Evolutionary conservation across 2,888 invertebrate species (phyloP), one percentile per base, ranked within the genome.

Genomic region (Cerceris rybyensis): DNA sequence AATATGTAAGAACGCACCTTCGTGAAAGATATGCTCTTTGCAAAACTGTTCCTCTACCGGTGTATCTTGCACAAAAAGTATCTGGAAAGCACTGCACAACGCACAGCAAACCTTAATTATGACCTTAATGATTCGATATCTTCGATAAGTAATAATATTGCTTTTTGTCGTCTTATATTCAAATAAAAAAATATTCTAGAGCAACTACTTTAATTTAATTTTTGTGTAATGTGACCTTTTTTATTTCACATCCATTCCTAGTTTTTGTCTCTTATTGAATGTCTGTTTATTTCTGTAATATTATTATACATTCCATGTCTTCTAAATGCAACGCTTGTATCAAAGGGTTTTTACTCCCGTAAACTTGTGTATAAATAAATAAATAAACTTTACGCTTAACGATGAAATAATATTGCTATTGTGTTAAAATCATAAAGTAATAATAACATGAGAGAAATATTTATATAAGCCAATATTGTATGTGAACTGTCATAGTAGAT

Each of bases 51-150:
- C 28, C 55, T 66, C 28, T 7, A 17, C 49, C 6, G 57, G 70
- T 60, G 13, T 17, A 59, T 39, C 46, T 66, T 63, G 65, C 60
- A n/a, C 50, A 77, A 76, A 59, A n/a, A 67, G 70, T n/a, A 28
- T 49, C 41, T 58, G 41, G 66, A 70, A 78, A 49, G 41, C 9
- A 49, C 17, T 13, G 50, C 9, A 7, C 39, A 61, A 7, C 54
- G 42, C 9, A 14, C 28, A 8, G 2, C 13, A 55, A 28, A 16
- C 46, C 46, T 52, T 66, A 28, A 28, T 28, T 28, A 28, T 52
- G 39, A 50, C 42, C 46, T 0, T 64, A 41, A 7, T 2, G 14
- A 9, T n/a, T 4, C 11, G 13, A n/a, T 16, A 50, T 43, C 17
- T 17, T 43, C 39, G 5, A 7, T 42, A 54, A 55, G 39, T 28